Conservation (phyloP, 2,113 vertebrate species). For the Xiphophorus hellerii region DNA sequence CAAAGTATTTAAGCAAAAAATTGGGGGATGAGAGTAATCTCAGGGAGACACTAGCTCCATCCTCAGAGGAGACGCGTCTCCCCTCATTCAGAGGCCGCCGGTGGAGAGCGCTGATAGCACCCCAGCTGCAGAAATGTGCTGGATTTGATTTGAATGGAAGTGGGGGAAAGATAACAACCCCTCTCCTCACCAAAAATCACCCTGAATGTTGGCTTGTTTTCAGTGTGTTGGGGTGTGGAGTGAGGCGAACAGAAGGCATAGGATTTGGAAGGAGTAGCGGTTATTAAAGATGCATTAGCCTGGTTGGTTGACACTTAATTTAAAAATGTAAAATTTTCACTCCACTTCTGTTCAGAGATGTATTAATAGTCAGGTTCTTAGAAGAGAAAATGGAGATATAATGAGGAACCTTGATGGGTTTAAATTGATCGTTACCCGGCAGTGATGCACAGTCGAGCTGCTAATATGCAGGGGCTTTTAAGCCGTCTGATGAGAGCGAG, state of each 20-base stretch:
- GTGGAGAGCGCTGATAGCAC: constrained; percentile 56
- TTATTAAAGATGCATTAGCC: constrained; percentile 69
- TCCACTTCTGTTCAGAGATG: constrained; percentile 34
- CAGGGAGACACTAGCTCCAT: constrained; percentile 55
- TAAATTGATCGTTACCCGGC: constrained; percentile 7
- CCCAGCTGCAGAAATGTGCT: constrained; percentile 20
- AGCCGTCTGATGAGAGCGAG: background rate
- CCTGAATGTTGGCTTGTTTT: constrained; percentile 23
- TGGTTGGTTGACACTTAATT: constrained; percentile 61
- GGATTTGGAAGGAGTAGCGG: constrained; percentile 54
- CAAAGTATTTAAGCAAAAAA: constrained; percentile 59
- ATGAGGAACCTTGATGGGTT: constrained; percentile 8
- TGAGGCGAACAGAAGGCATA: constrained; percentile 30
- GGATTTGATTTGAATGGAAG: constrained; percentile 42
- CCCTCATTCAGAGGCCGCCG: constrained; percentile 41
- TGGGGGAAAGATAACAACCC: constrained; percentile 7
- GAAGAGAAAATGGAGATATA: constrained; percentile 6
- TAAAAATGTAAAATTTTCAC: constrained; percentile 55
- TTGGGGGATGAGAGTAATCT: constrained; percentile 72
- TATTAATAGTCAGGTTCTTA: constrained; percentile 54
- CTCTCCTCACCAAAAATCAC: constrained; percentile 1
- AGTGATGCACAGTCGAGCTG: background rate
- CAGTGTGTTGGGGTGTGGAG: constrained; percentile 22
- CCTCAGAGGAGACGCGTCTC: constrained; percentile 37
- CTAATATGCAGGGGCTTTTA: background rate